A percentile compares a stretch with the other conserved stretches of the same genome.
Evolutionary conservation across 1,140 invertebrate species (phyloP).

Genomic region (Caenorhabditis inopinata): DNA sequence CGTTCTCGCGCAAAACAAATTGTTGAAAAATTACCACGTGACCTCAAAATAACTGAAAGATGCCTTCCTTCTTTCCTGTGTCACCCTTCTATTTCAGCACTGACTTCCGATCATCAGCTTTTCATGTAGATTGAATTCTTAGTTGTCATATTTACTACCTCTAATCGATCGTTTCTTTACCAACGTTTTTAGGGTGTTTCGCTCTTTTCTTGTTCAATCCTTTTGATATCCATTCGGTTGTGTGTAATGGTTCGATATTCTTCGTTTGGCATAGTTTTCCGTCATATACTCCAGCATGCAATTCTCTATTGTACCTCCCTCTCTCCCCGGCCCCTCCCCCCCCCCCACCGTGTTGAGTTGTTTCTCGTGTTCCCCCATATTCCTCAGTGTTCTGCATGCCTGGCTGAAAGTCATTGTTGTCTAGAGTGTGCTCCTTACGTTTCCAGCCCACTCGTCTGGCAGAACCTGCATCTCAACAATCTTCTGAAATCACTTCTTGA

Average conservation of each 20-base stretch:
- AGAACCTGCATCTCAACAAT: slow-evolving; percentile 23
- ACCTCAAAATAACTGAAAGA: slow-evolving; percentile 21
- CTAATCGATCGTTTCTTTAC: neutral
- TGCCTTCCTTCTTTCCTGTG: neutral
- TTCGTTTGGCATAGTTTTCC: slow-evolving; percentile 7
- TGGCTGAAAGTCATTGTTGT: neutral
- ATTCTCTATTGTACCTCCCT: neutral
- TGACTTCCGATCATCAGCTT: neutral
- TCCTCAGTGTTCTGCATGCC: neutral
- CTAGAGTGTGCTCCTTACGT: slow-evolving; percentile 31
- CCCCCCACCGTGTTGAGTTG: neutral
- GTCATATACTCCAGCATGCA: neutral
- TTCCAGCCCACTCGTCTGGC: slow-evolving; percentile 19
- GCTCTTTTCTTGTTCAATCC: neutral
- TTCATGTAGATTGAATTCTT: neutral
- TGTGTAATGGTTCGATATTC: slow-evolving; percentile 27
- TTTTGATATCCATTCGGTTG: neutral
- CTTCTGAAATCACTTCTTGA: slow-evolving; percentile 2
- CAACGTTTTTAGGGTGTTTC: neutral
- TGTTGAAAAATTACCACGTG: neutral
- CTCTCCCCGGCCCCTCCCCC: neutral
- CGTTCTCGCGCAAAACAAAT: neutral
- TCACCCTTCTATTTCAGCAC: neutral
- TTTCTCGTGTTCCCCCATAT: neutral
- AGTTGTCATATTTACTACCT: neutral